Evolutionary conservation across 2,113 vertebrate genomes (phyloP).

Genomic region (Myotis davidii): DNA sequence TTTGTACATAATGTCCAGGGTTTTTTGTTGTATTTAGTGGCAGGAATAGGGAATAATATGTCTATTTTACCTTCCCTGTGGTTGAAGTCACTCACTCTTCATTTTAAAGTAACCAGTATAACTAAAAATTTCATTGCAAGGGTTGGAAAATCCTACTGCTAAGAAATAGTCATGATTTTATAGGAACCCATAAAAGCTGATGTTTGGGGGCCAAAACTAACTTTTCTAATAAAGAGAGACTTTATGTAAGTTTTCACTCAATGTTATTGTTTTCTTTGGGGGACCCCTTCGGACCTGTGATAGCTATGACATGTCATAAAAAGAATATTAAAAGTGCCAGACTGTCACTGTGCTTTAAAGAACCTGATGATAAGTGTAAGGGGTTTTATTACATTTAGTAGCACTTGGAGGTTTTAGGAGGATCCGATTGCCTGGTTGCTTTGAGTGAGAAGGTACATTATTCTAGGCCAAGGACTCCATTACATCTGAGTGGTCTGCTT

Average conservation of each 20-base stretch:
- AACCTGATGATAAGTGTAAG: constrained; percentile 38
- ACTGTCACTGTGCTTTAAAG: constrained; percentile 13
- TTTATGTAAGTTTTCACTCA: constrained; percentile 56
- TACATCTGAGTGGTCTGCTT: neutral
- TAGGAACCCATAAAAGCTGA: constrained; percentile 58
- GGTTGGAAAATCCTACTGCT: constrained; percentile 61
- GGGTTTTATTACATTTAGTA: constrained; percentile 34
- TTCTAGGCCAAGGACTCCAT: constrained; percentile 28
- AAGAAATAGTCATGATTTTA: constrained; percentile 66
- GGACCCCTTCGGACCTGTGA: constrained; percentile 42
- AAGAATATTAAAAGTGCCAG: constrained; percentile 55
- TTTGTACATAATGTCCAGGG: neutral
- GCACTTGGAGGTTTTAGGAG: constrained; percentile 25
- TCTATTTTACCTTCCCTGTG: neutral
- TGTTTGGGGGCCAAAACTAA: constrained; percentile 68
- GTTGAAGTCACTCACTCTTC: constrained; percentile 28
- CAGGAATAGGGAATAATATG: neutral
- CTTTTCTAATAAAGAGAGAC: constrained; percentile 61
- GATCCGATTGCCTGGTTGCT: neutral
- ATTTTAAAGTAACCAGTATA: constrained; percentile 51
- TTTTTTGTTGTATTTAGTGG: neutral
- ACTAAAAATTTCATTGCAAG: constrained; percentile 57
- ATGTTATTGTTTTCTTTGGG: constrained; percentile 58
- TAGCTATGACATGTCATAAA: constrained; percentile 48
- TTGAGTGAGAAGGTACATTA: constrained; percentile 33